Evolutionary conservation across 2,113 vertebrate genomes (phyloP).

Genomic region (Oryzias javanicus): DNA sequence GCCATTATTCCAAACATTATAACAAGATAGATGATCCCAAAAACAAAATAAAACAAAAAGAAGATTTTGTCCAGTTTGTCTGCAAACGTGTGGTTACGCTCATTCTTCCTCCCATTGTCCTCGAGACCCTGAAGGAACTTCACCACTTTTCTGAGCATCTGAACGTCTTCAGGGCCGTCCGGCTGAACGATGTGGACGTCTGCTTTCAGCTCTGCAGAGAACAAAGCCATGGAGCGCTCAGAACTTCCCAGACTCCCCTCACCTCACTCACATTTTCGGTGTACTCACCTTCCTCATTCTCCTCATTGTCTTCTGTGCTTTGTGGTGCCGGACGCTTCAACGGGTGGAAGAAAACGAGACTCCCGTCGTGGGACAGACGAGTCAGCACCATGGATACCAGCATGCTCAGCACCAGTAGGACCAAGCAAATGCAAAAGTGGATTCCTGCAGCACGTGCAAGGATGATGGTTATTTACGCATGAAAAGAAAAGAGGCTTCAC

Average conservation of each 20-base stretch:
- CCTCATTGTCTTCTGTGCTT: neutral
- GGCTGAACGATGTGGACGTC: constrained; percentile 28
- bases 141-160: constrained; percentile 47
- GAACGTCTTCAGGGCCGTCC: constrained; percentile 11
- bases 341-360: constrained; percentile 19
- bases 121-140: constrained; percentile 52
- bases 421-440: constrained; percentile 73
- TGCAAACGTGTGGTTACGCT: constrained; percentile 32
- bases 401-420: constrained; percentile 72
- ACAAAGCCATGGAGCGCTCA: neutral
- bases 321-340: neutral
- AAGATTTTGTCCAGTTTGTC: constrained; percentile 54
- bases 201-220: constrained; percentile 29
- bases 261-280: neutral
- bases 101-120: constrained; percentile 3
- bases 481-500: no score
- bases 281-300: constrained; percentile 22
- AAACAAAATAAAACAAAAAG: constrained; percentile 54
- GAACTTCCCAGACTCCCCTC: neutral
- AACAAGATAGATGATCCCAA: constrained; percentile 27
- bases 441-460: constrained; percentile 50
- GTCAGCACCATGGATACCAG: constrained; percentile 68
- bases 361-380: constrained; percentile 53
- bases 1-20: constrained; percentile 27
- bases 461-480: neutral